Evolutionary conservation across 2,888 invertebrate species (phyloP), one percentile per base, ranked within the genome.

Genomic region (Meliscaeva auricollis): DNA sequence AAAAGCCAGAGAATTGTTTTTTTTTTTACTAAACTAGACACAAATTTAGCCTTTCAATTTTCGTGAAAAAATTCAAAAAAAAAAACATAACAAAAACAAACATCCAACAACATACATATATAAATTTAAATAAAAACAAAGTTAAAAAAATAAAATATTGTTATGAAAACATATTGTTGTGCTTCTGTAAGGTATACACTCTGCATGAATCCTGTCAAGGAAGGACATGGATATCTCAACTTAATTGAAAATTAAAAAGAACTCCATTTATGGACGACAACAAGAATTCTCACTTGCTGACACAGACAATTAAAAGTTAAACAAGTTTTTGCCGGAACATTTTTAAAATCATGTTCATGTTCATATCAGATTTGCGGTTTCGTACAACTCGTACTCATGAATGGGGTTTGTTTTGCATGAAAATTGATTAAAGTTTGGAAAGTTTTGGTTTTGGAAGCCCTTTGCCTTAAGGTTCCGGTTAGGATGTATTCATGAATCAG

Each of bases 231-330:
- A 13, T 44, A 15, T 44, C 44, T 46, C 46, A 46, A 3, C 6
- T 46, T 46, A 46, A 17, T 46, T 17, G 26, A 26, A 2, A 41
- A 41, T 41, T 41, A n/a, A n/a, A 46, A 46, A 17, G 7, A 44
- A 44, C 44, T 44, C 7, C 26, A 26, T 46, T 46, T 3, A 17
- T 46, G 46, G 44, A 15, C 44, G 41, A 44, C 15, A 1, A 0
- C 8, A 46, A 17, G 17, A 46, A 17, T 17, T 46, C 46, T 17
- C 8, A 17, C 46, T 46, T 46, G 17, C 46, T 17, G 46, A 46
- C 46, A 46, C 46, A 46, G 17, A 17, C 17, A 46, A 46, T 46
- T 46, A 46, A 17, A 46, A 46, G 44, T 44, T 44, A 44, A 44
- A 44, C 15, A 17, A 46, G 17, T 17, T 46, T 46, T 17, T 1